Evolutionary conservation across 2,797 vertebrate species (phyloP), one percentile per base, ranked within the genome.

Genomic region (Babyrousa celebensis): DNA sequence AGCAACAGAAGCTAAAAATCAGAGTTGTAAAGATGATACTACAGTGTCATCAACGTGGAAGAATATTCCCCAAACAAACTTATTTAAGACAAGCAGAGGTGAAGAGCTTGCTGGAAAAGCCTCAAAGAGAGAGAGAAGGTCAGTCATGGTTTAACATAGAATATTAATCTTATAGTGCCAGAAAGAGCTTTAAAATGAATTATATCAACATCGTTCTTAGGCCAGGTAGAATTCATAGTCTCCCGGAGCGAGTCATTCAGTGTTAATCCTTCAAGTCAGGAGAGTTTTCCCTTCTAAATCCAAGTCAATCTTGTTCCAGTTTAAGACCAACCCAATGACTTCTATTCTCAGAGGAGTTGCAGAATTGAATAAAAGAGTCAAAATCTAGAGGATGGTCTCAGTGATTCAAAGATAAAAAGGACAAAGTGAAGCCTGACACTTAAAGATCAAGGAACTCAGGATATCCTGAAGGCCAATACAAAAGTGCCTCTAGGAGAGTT

Each of bases 131-230:
- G 63, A 40, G 63, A 40, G 11, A 92, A 58, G n/a, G 43, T 72
- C 56, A 86, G 21, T 36, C 71, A 17, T 80, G 40, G 43, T 72
- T 85, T 58, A 91, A 65, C 67, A 68, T 1, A 92, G 43, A 90
- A 60, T 74, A 72, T 80, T 84, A 65, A 94, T 89, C 6, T 62
- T 32, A 48, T 1, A 70, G 71, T 36, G 0, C 60, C 67, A 96
- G 65, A 96, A 94, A 95, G 40, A 40, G 15, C 40, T 95, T 62
- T 80, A 43, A 94, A 85, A 85, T 72, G 56, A 94, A 83, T 90
- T 74, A 40, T 0, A 29, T 58, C n/a, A 67, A 80, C 27, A 12
- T 58, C 58, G 84, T 77, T 16, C 25, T 58, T 89, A 86, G 95
- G 29, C 40, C 67, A 95, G 29, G 79, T 29, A 14, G 52, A 94